Evolutionary conservation across 2,888 invertebrate species (phyloP).

Genomic region (Miltochrista miniata): DNA sequence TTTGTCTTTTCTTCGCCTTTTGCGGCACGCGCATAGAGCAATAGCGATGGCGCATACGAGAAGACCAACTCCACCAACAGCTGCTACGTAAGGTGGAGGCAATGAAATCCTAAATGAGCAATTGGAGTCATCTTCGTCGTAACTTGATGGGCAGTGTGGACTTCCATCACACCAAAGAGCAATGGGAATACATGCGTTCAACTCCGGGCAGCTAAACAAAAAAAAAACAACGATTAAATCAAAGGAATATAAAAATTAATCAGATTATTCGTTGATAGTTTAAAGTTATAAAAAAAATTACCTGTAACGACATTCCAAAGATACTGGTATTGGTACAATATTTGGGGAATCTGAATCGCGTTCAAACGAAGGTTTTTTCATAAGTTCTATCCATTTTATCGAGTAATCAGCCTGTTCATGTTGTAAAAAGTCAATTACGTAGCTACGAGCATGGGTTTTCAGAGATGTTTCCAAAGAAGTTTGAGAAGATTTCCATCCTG

Average conservation of each 20-base stretch:
- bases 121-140: slow-evolving; percentile 90
- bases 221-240: slow-evolving; percentile 3
- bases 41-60: slow-evolving; percentile 83
- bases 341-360: slow-evolving; percentile 76
- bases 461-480: slow-evolving; percentile 71
- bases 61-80: slow-evolving; percentile 85
- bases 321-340: slow-evolving; percentile 71
- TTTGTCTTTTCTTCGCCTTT: slow-evolving; percentile 83
- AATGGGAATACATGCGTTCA: slow-evolving; percentile 91
- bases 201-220: slow-evolving; percentile 88
- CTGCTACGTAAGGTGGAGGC: slow-evolving; percentile 86
- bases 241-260: background rate
- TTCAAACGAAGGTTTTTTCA: slow-evolving; percentile 84
- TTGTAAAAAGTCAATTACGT: slow-evolving; percentile 89
- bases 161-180: slow-evolving; percentile 92
- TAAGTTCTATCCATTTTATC: slow-evolving; percentile 91
- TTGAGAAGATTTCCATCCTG: slow-evolving; percentile 85
- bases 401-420: slow-evolving; percentile 89
- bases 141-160: slow-evolving; percentile 91
- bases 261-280: too few relatives aligned
- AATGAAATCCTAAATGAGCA: slow-evolving; percentile 88
- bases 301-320: slow-evolving; percentile 88
- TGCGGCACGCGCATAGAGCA: slow-evolving; percentile 84
- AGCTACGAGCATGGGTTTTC: slow-evolving; percentile 86
- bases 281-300: too few relatives aligned